These are phyloP conservation scores for Drosophila mettleri DNA, from an alignment of 2,888 invertebrate genomes.

Conservation along the genomic window DNA sequence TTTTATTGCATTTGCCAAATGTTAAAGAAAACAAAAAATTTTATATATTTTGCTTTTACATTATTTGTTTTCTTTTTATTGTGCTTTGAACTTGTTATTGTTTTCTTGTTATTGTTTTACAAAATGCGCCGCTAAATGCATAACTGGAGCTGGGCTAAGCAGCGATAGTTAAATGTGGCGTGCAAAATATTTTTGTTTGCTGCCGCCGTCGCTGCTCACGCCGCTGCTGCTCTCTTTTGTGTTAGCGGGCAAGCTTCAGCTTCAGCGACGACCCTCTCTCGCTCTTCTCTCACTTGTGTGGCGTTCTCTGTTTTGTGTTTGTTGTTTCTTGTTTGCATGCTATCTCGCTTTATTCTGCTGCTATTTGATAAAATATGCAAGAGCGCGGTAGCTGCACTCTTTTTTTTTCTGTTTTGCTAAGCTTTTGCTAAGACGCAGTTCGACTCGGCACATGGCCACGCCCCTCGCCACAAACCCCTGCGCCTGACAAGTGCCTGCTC, in stretches of 20 bases:
- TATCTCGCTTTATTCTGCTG: constrained; percentile 42
- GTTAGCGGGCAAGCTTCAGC: not conserved
- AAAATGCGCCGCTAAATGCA: constrained; percentile 62
- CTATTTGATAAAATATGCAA: constrained; percentile 40
- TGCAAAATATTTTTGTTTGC: constrained; percentile 28
- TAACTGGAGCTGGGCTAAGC: constrained; percentile 26
- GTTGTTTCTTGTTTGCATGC: constrained; percentile 38
- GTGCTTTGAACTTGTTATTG: constrained; percentile 15
- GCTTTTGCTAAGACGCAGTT: constrained; percentile 57
- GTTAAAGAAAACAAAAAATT: constrained; percentile 49
- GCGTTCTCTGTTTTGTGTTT: not conserved
- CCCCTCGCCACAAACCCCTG: not conserved
- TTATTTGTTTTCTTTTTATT: constrained; percentile 15
- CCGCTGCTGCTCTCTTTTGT: not conserved
- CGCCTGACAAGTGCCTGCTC: constrained; percentile 36
- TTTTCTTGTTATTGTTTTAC: constrained; percentile 31
- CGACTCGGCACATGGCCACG: constrained; percentile 35
- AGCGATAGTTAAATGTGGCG: constrained; percentile 66
- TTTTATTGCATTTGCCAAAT: constrained; percentile 47
- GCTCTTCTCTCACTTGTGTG: not conserved
- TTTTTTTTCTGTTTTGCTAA: constrained; percentile 9
- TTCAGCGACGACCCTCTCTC: not conserved
- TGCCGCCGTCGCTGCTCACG: not conserved
- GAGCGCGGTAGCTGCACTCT: constrained; percentile 32
- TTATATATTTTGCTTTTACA: constrained; percentile 21